A percentile compares a stretch with the other conserved stretches of the same genome.
Evolutionary conservation across 2,888 invertebrate species (phyloP).

Genomic region (Tenthredo distinguenda): DNA sequence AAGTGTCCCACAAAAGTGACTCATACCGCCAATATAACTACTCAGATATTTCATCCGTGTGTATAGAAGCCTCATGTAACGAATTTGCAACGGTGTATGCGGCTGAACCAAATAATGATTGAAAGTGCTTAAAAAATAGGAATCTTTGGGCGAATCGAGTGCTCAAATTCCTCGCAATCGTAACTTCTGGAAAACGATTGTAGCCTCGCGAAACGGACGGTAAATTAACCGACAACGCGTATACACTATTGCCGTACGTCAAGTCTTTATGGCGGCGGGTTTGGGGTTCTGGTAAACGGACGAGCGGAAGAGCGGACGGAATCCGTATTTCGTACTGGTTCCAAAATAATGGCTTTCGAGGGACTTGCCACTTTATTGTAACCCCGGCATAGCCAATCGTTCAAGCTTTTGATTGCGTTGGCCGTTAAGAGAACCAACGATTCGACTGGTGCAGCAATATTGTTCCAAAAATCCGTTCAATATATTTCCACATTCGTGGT

Average conservation of each 20-base stretch:
- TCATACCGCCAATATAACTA: not conserved
- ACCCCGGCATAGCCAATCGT: conserved; percentile 21
- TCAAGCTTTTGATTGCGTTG: not conserved
- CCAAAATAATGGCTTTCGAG: conserved; percentile 45
- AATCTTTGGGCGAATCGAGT: not conserved
- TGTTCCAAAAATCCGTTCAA: not conserved
- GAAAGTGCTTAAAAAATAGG: not conserved
- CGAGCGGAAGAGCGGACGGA: not conserved
- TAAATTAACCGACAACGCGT: conserved; percentile 24
- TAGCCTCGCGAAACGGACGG: conserved; percentile 17
- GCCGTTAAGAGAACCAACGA: not conserved
- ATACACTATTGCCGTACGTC: conserved; percentile 23
- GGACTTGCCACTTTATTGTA: conserved; percentile 43
- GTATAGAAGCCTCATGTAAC: not conserved
- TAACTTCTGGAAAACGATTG: conserved; percentile 33
- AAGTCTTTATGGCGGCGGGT: conserved; percentile 39
- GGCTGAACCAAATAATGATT: not conserved
- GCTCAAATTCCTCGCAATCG: not conserved
- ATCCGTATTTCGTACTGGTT: conserved; percentile 41
- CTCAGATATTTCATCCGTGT: not conserved
- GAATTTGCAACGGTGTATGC: conserved; percentile 1
- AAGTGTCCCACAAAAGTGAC: too few species aligned
- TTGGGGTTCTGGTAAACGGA: conserved; percentile 9
- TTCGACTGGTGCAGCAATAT: not conserved
- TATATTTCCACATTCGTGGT: not conserved